phyloP scores from a whole-genome alignment of 64 coral and sea anemone genomes.

The Stylophora pistillata region DNA sequence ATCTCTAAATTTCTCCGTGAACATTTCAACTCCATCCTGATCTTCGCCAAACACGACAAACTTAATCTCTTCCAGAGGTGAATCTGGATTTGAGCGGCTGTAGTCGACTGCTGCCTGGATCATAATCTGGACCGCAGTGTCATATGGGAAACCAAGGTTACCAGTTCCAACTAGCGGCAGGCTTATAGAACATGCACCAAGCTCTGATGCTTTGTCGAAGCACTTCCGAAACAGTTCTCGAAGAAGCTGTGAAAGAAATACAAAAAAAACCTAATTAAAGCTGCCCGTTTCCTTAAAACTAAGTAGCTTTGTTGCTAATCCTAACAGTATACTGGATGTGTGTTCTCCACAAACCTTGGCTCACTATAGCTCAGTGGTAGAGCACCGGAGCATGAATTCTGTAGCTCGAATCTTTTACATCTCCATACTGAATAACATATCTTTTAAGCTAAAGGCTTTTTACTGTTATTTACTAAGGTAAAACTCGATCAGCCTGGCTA shows the following conservation, averaged over 20 bases:
- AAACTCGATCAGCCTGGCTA: no score
- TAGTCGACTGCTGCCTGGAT: constrained; percentile 8
- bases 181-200: constrained; percentile 13
- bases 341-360: no score
- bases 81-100: constrained; percentile 27
- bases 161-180: constrained; percentile 26
- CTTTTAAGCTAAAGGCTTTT: no score
- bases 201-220: constrained; percentile 25
- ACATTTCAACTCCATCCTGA: not conserved
- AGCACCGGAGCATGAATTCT: no score
- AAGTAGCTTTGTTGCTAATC: no score
- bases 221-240: constrained; percentile 18
- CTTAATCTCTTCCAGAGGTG: constrained; percentile 3
- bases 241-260: not conserved
- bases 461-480: no score
- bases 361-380: no score
- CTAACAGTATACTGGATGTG: no score
- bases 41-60: constrained; percentile 19
- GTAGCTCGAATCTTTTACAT: no score
- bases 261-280: not conserved
- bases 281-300: not conserved
- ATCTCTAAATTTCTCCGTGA: not conserved
- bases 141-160: constrained; percentile 24
- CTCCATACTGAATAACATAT: no score
- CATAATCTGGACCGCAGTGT: constrained; percentile 1